These are phyloP conservation scores for Cyphotilapia sp. DNA, from an alignment of 2,113 vertebrate species.

Conservation along the genomic window DNA sequence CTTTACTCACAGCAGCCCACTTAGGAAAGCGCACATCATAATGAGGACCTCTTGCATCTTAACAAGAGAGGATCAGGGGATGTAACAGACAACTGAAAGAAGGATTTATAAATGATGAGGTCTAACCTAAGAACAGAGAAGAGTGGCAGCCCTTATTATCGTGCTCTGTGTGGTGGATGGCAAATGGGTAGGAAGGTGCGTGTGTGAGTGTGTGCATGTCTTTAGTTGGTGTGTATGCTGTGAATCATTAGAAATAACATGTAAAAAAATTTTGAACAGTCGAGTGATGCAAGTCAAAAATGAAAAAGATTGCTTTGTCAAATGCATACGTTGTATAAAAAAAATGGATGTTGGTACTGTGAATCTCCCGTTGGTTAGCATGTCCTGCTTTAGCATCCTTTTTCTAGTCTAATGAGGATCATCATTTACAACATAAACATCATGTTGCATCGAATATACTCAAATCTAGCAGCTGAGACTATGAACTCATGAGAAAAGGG, in stretches of 20 bases:
- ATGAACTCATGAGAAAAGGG: not conserved
- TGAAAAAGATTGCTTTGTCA: not conserved
- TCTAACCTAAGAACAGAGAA: slow-evolving; percentile 15
- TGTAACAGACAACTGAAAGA: slow-evolving; percentile 11
- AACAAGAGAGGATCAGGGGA: slow-evolving; percentile 14
- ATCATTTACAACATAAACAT: not conserved
- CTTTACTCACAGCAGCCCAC: slow-evolving; percentile 22
- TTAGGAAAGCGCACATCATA: slow-evolving; percentile 29
- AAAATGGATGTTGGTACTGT: not conserved
- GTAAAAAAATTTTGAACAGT: accelerated
- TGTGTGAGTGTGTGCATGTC: not conserved
- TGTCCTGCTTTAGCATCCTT: not conserved
- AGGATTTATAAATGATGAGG: not conserved
- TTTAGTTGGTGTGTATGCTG: not conserved
- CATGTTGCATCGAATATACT: not conserved
- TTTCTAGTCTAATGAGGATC: not conserved
- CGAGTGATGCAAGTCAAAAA: not conserved
- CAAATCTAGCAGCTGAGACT: not conserved
- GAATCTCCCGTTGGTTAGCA: not conserved
- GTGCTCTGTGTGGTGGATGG: not conserved
- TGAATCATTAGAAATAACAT: not conserved
- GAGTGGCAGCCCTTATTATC: slow-evolving; percentile 15
- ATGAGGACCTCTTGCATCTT: slow-evolving; percentile 41
- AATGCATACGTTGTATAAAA: not conserved
- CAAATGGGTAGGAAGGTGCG: not conserved